Evolutionary conservation across 2,113 vertebrate genomes (phyloP).

Genomic region (Pterocles orientalis): DNA sequence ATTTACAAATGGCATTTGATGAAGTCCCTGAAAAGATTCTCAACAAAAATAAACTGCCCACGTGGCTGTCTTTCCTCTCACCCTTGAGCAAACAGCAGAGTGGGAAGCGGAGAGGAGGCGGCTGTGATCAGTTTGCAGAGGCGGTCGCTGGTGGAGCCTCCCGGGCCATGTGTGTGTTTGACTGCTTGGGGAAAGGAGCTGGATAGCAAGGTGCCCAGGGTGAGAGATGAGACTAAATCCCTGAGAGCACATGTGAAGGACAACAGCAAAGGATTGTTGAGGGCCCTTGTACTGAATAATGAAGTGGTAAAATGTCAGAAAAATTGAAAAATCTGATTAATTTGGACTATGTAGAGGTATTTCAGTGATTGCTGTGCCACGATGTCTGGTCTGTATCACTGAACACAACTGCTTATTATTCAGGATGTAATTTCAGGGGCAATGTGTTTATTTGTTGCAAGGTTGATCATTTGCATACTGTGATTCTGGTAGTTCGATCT

Average conservation of each 20-base stretch:
- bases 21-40: neutral
- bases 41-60: neutral
- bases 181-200: neutral
- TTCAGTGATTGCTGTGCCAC: neutral
- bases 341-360: neutral
- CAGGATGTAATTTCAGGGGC: neutral
- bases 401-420: neutral
- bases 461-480: neutral
- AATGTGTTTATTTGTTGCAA: neutral
- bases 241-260: neutral
- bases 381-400: neutral
- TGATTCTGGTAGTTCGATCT: neutral
- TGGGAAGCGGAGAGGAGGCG: rapidly evolving
- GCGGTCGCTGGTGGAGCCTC: neutral
- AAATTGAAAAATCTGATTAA: neutral
- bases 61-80: neutral
- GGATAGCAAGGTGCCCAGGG: rapidly evolving
- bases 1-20: neutral
- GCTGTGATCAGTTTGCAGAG: neutral
- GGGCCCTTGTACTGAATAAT: neutral
- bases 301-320: neutral
- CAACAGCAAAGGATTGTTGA: neutral
- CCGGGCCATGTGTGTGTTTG: rapidly evolving
- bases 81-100: neutral
- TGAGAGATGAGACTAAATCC: neutral